Conservation (phyloP, 1,140 invertebrate species). For the Nasonia vitripennis region DNA sequence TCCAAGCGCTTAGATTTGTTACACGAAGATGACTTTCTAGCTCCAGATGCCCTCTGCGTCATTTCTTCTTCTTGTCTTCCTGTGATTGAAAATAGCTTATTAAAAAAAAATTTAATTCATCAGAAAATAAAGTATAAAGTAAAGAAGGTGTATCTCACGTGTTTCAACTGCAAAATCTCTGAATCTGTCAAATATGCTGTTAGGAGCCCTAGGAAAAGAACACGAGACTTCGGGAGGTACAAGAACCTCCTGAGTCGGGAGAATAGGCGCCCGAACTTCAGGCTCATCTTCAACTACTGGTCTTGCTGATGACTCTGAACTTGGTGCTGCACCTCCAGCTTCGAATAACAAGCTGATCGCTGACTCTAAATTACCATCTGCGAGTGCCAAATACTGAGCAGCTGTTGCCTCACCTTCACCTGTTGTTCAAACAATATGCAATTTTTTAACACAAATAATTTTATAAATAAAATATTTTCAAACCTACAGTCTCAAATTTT, state of each 20-base stretch:
- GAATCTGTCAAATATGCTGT: constrained; percentile 81
- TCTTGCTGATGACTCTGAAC: constrained; percentile 44
- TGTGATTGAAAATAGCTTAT: constrained; percentile 53
- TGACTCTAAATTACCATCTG: constrained; percentile 71
- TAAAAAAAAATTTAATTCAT: background rate
- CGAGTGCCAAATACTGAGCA: constrained; percentile 65
- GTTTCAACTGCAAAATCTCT: constrained; percentile 81
- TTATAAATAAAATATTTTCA: constrained; percentile 25
- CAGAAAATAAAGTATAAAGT: constrained; percentile 34
- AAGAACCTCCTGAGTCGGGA: constrained; percentile 78
- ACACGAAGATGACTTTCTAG: constrained; percentile 67
- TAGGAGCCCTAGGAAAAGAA: constrained; percentile 71
- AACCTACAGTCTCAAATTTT: background rate
- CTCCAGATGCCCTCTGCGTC: constrained; percentile 62
- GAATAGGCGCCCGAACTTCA: constrained; percentile 80
- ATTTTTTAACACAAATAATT: constrained; percentile 32
- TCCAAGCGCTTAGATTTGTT: constrained; percentile 78
- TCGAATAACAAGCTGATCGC: constrained; percentile 71
- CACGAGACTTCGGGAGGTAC: constrained; percentile 69
- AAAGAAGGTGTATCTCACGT: constrained; percentile 67
- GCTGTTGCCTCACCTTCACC: constrained; percentile 67
- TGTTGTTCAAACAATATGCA: constrained; percentile 49
- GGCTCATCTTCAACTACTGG: constrained; percentile 61
- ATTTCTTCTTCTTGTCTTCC: constrained; percentile 74
- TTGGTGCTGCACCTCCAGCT: constrained; percentile 56